phyloP scores from a whole-genome alignment of 2,113 vertebrate species.

The Zosterops borbonicus region DNA sequence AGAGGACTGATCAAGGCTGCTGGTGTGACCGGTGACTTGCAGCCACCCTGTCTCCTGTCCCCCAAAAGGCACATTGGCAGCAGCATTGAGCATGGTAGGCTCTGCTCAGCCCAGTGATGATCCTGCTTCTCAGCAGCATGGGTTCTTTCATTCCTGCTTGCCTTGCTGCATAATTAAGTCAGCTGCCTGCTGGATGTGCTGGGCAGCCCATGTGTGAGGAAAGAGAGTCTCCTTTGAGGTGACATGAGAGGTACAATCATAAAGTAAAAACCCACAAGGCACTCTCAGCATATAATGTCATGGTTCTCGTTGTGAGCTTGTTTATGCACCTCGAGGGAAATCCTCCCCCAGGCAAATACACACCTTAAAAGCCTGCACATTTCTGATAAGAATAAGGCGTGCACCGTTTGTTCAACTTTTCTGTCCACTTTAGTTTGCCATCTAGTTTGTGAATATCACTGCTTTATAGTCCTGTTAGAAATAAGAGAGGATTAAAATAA shows the following conservation, averaged over 20 bases:
- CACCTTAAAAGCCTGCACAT: background rate
- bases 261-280: background rate
- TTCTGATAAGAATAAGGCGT: background rate
- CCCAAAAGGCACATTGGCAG: rapidly evolving
- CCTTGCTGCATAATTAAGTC: background rate
- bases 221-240: background rate
- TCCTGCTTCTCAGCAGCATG: background rate
- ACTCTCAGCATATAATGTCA: background rate
- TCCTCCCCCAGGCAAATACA: background rate
- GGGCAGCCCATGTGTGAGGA: background rate
- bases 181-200: constrained; percentile 12
- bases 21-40: background rate
- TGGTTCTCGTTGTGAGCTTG: background rate
- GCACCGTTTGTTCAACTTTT: background rate
- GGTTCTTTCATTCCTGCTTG: background rate
- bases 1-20: background rate
- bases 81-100: background rate
- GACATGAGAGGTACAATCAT: background rate
- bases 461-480: background rate
- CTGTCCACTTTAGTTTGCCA: background rate
- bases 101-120: background rate
- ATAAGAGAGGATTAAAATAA: background rate
- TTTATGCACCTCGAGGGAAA: background rate
- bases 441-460: background rate
- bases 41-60: background rate